Evolutionary conservation across 1,140 invertebrate species (phyloP).

Genomic region (Heliconius eleuchia): DNA sequence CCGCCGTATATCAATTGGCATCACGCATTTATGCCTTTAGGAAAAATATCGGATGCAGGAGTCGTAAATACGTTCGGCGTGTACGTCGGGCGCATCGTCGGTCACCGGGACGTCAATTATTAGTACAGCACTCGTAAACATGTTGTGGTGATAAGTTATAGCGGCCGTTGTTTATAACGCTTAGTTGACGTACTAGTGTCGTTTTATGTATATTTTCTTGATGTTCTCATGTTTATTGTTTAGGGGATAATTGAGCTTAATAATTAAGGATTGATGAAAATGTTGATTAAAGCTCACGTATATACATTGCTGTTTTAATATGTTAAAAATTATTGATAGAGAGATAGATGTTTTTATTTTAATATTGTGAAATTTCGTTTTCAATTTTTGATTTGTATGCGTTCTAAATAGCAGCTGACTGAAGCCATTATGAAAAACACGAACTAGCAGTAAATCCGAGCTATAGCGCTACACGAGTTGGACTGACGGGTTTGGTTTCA

Average conservation of each 20-base stretch:
- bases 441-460: constrained; percentile 48
- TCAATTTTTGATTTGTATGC: constrained; percentile 3
- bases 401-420: constrained; percentile 29
- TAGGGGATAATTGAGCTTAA: neutral
- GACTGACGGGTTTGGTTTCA: constrained; percentile 48
- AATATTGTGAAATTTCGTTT: neutral
- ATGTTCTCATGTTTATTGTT: neutral
- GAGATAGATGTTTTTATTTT: too few relatives aligned
- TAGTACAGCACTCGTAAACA: constrained; percentile 57
- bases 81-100: constrained; percentile 53
- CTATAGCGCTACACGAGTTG: constrained; percentile 44
- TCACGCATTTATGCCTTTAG: constrained; percentile 67
- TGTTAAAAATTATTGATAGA: too few relatives aligned
- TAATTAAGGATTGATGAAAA: neutral
- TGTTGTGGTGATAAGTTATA: constrained; percentile 47
- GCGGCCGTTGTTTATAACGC: constrained; percentile 33
- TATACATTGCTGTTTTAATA: too few relatives aligned
- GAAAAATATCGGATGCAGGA: constrained; percentile 68
- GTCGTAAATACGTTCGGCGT: constrained; percentile 58
- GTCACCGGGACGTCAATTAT: constrained; percentile 68
- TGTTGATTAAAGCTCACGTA: too few relatives aligned
- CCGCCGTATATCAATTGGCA: constrained; percentile 64
- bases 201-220: constrained; percentile 27
- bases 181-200: constrained; percentile 25
- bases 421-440: constrained; percentile 37